Conservation (phyloP, 2,113 vertebrate genomes). For the Spermophilus dauricus region DNA sequence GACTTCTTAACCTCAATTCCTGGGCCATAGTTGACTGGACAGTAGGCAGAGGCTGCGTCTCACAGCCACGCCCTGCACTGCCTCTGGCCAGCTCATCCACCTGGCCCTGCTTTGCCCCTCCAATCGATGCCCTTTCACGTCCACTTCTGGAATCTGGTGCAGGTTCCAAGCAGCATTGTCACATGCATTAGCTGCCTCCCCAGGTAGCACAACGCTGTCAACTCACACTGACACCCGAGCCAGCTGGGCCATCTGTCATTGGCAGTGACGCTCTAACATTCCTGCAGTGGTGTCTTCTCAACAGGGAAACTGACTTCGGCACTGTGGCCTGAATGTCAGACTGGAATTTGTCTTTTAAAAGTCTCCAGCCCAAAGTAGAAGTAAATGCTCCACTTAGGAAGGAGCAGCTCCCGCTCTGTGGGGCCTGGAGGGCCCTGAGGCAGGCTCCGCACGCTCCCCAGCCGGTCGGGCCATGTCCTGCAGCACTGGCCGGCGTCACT, state of each 20-base stretch:
- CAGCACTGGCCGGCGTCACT: too few relatives aligned
- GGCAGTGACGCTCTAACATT: neutral
- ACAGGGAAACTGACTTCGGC: neutral
- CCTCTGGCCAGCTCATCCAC: too few relatives aligned
- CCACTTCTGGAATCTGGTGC: neutral
- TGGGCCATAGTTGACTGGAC: neutral
- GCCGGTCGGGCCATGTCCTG: too few relatives aligned
- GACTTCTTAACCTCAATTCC: neutral
- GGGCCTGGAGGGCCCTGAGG: too few relatives aligned
- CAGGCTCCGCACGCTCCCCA: too few relatives aligned
- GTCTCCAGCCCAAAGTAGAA: slow-evolving; percentile 32
- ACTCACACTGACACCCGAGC: neutral
- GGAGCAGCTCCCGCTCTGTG: too few relatives aligned
- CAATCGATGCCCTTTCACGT: too few relatives aligned
- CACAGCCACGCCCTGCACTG: too few relatives aligned
- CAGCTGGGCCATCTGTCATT: neutral
- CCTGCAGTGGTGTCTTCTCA: neutral
- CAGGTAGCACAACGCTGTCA: neutral
- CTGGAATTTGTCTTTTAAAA: neutral
- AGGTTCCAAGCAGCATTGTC: neutral
- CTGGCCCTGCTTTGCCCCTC: neutral
- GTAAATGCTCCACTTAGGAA: neutral
- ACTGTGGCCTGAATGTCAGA: neutral
- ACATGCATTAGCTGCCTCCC: neutral
- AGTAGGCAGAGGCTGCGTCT: neutral